Evolutionary conservation across 1,140 invertebrate species (phyloP), one percentile per base, ranked within the genome.

Genomic region (Archegozetes longisetosus): DNA sequence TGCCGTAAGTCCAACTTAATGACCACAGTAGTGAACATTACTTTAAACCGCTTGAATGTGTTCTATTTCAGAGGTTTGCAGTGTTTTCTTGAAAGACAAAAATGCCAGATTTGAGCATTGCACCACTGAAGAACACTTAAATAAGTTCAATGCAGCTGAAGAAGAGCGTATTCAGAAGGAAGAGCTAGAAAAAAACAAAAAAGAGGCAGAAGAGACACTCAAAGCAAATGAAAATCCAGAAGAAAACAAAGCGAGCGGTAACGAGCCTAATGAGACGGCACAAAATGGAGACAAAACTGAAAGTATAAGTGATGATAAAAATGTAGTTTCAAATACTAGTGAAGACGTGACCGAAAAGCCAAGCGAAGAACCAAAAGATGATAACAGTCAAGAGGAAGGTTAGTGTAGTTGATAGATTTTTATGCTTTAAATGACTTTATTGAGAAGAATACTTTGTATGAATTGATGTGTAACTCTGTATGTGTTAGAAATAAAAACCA

Each of bases 211-310:
- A 51, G 17, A 48, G 13, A 55, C 57, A 22, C 57, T 58, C 61
- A 63, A 59, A 62, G 65, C 47, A 23, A 65, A 58, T 67, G 46
- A 67, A 55, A 68, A 68, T 49, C 50, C 53, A 24, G 57, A 68
- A 56, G 58, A 62, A 56, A 25, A 62, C 22, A 49, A 53, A 20
- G 49, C n/a, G n/a, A n/a, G n/a, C n/a, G n/a, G n/a, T n/a, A n/a
- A n/a, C n/a, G n/a, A n/a, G n/a, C n/a, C n/a, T n/a, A n/a, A n/a
- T n/a, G n/a, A n/a, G n/a, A n/a, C n/a, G n/a, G n/a, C n/a, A n/a
- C n/a, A n/a, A n/a, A n/a, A n/a, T n/a, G n/a, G n/a, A n/a, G n/a
- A n/a, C n/a, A n/a, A n/a, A n/a, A n/a, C n/a, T n/a, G n/a, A n/a
- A n/a, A n/a, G n/a, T n/a, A n/a, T n/a, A n/a, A n/a, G n/a, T n/a